Evolutionary conservation across 2,888 invertebrate species (phyloP).

Genomic region (Tanypteryx hageni): DNA sequence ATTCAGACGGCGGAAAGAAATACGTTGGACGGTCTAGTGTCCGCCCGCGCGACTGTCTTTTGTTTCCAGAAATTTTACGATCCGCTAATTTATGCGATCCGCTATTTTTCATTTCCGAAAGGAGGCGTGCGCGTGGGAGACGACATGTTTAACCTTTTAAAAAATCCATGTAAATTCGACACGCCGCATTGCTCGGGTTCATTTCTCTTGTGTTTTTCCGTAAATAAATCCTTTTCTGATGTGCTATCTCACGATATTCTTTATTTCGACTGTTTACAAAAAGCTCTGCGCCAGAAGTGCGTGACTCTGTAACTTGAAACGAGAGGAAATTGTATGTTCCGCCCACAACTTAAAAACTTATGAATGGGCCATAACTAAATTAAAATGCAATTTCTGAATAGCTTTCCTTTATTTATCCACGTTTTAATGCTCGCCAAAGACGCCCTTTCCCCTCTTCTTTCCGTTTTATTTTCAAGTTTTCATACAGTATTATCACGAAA

Average conservation of each 20-base stretch:
- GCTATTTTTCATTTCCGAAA: neutral
- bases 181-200: neutral
- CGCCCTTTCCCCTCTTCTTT: too few relatives aligned
- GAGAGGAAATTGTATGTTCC: neutral
- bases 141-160: slow-evolving; percentile 32
- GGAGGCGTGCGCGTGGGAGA: slow-evolving; percentile 12
- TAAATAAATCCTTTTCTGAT: neutral
- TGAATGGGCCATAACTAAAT: neutral
- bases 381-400: too few relatives aligned
- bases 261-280: neutral
- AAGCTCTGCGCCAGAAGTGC: neutral
- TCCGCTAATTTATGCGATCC: slow-evolving; percentile 21
- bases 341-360: neutral
- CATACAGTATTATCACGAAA: too few relatives aligned
- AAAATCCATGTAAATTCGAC: slow-evolving; percentile 5
- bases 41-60: neutral
- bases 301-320: neutral
- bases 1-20: neutral
- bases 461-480: too few relatives aligned
- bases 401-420: too few relatives aligned
- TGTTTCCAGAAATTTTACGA: slow-evolving; percentile 25
- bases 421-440: too few relatives aligned
- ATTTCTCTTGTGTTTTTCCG: neutral
- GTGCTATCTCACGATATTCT: slow-evolving; percentile 1
- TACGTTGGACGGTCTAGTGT: neutral